Percentiles rank a stretch among this genome's conserved stretches.
Evolutionary conservation across 2,113 vertebrate genomes (phyloP).

Genomic region (Nipponia nippon): DNA sequence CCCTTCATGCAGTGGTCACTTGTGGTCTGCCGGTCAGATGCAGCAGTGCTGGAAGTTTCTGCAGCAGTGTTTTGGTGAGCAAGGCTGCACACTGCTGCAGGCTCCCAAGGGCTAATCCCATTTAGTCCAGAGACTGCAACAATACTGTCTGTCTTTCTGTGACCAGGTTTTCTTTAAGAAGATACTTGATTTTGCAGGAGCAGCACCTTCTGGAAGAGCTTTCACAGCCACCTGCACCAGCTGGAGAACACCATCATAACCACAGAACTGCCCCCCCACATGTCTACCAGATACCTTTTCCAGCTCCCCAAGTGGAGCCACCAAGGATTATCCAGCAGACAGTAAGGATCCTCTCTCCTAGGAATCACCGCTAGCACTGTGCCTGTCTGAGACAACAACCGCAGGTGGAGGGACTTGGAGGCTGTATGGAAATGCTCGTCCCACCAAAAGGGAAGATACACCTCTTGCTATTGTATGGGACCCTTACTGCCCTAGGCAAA

Average conservation of each 20-base stretch:
- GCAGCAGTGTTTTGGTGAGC: background rate
- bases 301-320: conserved; percentile 21
- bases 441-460: background rate
- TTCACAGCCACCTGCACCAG: conserved; percentile 55
- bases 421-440: background rate
- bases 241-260: background rate
- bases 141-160: background rate
- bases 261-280: background rate
- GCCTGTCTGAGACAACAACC: background rate
- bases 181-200: conserved; percentile 68
- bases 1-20: background rate
- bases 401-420: background rate
- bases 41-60: background rate
- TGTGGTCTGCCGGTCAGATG: background rate
- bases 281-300: conserved; percentile 47
- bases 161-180: background rate
- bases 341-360: conserved; percentile 47
- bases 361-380: background rate
- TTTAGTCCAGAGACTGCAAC: background rate
- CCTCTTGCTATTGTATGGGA: background rate
- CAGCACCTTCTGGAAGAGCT: conserved; percentile 78
- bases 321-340: conserved; percentile 78
- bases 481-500: background rate
- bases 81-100: background rate
- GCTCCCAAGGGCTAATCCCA: background rate